Base-by-base conservation (phyloP, 2,797 vertebrate genomes). In the Crenuchus spilurus region DNA sequence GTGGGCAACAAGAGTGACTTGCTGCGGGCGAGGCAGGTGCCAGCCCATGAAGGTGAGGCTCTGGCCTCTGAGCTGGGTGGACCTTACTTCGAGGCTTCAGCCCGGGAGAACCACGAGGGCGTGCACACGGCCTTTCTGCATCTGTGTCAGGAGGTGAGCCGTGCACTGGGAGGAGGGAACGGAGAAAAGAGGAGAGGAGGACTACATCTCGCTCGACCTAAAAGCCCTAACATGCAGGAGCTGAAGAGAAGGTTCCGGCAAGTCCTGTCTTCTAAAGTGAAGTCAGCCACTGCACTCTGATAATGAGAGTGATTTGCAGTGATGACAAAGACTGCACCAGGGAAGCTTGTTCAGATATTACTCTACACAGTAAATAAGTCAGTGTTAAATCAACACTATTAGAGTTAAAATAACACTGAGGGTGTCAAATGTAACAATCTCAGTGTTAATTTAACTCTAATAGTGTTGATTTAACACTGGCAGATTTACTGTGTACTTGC, bases 151-250 rank as follows among this genome's bases (percentile, higher is more conserved):
- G 95, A 97, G 88, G 90, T 96, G 54, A 91, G 94, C 84, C 90
- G 95, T 58, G 92, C 92, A 0, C 71, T 95, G 2, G 90, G 93
- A 18, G 90, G 92, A 72, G 93, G 90, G n/a, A 96, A 95, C 0
- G 95, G 96, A 0, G 96, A 98, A 90, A 98, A 97, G 49, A 87
- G 96, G 31, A 88, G 91, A 28, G 94, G 94, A 0, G 95, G 96
- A 1, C 94, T 98, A 18, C 95, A 97, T 80, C 91, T 97, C 1
- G 94, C 93, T 30, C 83, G 96, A 30, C 95, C 96, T 73, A 96
- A 96, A 63, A 97, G 96, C 2, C 96, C 96, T 48, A 98, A 97
- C 84, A 98, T 98, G 96, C 96, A 98, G 82, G 96, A 98, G 85
- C 80, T 98, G 74, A 97, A 97, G 88, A 94, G 96, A 83, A 92